These are phyloP conservation scores for Ylistrum balloti DNA, from an alignment of 1,140 invertebrate genomes.

Conservation along the genomic window DNA sequence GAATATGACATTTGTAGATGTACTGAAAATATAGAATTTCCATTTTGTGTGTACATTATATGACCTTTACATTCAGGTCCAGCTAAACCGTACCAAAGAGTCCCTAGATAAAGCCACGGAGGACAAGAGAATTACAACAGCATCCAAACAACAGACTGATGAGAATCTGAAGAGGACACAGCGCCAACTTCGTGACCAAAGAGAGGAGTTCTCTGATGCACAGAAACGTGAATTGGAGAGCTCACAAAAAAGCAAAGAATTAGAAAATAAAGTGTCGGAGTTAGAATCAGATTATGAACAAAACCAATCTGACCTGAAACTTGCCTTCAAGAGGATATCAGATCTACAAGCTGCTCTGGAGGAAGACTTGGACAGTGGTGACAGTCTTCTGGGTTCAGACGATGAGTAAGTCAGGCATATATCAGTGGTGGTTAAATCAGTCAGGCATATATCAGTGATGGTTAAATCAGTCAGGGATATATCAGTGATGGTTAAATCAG, in stretches of 20 bases:
- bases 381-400: conserved; percentile 71
- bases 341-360: conserved; percentile 93
- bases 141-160: conserved; percentile 89
- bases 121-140: conserved; percentile 88
- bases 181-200: conserved; percentile 87
- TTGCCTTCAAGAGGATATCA: conserved; percentile 92
- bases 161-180: conserved; percentile 90
- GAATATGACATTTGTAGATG: no score
- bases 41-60: background rate
- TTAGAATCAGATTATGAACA: conserved; percentile 82
- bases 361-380: conserved; percentile 83
- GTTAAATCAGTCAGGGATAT: no score
- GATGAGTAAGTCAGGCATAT: conserved; percentile 63
- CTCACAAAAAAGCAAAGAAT: conserved; percentile 84
- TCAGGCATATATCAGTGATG: no score
- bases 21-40: no score
- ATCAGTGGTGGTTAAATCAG: no score
- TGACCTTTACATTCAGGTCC: conserved; percentile 83
- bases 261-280: conserved; percentile 80
- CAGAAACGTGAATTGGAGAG: conserved; percentile 89
- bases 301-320: conserved; percentile 87
- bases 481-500: no score
- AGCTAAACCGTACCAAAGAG: conserved; percentile 92
- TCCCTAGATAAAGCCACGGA: conserved; percentile 90
- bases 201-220: conserved; percentile 88